These are phyloP conservation scores for Pedionomus torquatus DNA, from an alignment of 2,113 vertebrate genomes.

Conservation along the genomic window DNA sequence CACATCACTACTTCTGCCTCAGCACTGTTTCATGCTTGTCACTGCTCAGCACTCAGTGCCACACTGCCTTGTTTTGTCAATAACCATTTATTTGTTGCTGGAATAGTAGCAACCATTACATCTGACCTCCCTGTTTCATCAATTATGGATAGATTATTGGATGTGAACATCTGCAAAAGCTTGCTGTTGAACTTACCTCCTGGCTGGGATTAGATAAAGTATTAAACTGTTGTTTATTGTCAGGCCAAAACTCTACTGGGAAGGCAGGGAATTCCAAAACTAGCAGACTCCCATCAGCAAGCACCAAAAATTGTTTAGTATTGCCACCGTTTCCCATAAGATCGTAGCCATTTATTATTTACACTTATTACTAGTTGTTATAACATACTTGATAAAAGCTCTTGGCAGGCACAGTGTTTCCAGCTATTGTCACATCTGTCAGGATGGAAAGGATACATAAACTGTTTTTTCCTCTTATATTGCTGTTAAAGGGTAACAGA, in stretches of 20 bases:
- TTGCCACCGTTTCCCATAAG: slow-evolving; percentile 80
- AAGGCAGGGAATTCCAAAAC: slow-evolving; percentile 87
- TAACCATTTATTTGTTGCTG: slow-evolving; percentile 99
- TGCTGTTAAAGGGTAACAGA: slow-evolving; percentile 57
- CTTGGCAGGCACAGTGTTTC: slow-evolving; percentile 83
- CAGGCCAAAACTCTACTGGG: slow-evolving; percentile 94
- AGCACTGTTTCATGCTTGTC: slow-evolving; percentile 73
- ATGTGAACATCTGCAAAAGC: slow-evolving; percentile 99
- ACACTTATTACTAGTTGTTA: slow-evolving; percentile 91
- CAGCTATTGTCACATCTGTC: slow-evolving; percentile 85
- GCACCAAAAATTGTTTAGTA: slow-evolving; percentile 87
- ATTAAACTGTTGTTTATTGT: slow-evolving; percentile 99
- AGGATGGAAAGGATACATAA: slow-evolving; percentile 78
- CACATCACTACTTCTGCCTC: slow-evolving; percentile 55
- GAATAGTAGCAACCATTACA: slow-evolving; percentile 96
- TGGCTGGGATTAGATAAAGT: slow-evolving; percentile 98
- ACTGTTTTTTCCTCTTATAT: slow-evolving; percentile 70
- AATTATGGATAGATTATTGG: slow-evolving; percentile 99
- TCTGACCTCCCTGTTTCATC: slow-evolving; percentile 99
- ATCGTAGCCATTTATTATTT: slow-evolving; percentile 91
- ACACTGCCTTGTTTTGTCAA: slow-evolving; percentile 98
- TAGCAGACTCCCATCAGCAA: slow-evolving; percentile 85
- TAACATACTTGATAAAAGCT: slow-evolving; percentile 89
- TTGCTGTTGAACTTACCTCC: slow-evolving; percentile 93
- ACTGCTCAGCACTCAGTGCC: slow-evolving; percentile 81